phyloP scores from a whole-genome alignment of 2,113 vertebrate genomes.

The mouse (Mus musculus) region DNA sequence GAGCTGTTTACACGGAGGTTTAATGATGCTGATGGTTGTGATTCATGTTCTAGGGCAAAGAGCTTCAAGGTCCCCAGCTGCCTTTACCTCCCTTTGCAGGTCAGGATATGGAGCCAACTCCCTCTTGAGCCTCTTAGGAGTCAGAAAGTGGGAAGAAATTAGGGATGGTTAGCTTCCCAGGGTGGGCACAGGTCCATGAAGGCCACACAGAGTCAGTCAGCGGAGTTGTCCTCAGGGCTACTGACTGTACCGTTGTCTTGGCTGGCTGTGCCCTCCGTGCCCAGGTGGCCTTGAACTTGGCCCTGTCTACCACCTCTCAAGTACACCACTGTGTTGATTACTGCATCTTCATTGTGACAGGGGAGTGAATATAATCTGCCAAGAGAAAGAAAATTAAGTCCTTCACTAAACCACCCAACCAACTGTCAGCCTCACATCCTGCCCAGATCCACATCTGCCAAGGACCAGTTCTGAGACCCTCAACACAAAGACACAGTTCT shows the following conservation, averaged over 20 bases:
- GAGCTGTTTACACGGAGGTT: not conserved
- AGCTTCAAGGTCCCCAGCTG: not conserved
- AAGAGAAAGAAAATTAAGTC: not conserved
- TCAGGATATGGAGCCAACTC: not conserved
- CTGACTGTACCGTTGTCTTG: not conserved
- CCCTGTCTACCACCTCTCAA: not conserved
- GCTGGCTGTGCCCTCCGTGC: not conserved
- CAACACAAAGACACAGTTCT: not conserved
- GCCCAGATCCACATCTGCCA: not conserved
- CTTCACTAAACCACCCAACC: no score
- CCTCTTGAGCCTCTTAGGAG: not conserved
- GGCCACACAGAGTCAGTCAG: not conserved
- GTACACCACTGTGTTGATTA: not conserved
- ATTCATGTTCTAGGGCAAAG: not conserved
- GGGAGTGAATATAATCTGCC: not conserved
- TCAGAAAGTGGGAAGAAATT: not conserved
- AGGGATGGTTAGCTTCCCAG: not conserved
- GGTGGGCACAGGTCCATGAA: not conserved
- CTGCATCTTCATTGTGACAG: not conserved
- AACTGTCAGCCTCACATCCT: not conserved
- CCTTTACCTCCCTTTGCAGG: not conserved
- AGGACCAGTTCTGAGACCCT: not conserved
- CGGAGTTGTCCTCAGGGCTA: not conserved
- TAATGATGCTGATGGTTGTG: not conserved
- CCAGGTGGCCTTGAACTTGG: not conserved